phyloP scores from a whole-genome alignment of 1,140 invertebrate species.

The Sipha flava region DNA sequence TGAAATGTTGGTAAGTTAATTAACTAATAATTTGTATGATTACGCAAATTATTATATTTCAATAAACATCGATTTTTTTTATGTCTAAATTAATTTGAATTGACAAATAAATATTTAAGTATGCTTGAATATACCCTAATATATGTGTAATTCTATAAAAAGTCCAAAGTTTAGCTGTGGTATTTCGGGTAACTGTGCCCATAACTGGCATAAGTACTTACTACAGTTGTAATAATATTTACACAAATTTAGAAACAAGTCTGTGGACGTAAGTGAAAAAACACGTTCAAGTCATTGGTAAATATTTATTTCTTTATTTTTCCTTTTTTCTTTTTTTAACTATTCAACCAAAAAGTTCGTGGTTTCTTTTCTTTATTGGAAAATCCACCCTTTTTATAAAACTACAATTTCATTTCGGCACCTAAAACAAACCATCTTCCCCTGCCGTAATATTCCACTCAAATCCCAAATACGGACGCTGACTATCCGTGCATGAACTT shows the following conservation, averaged over 20 bases:
- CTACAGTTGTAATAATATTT: slow-evolving; percentile 2
- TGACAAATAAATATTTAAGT: too few species aligned
- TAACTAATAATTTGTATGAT: too few species aligned
- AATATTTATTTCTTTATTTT: slow-evolving; percentile 19
- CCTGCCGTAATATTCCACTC: background rate
- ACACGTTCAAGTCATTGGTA: slow-evolving; percentile 22
- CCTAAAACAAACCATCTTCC: slow-evolving; percentile 24
- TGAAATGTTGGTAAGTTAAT: too few species aligned
- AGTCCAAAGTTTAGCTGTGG: background rate
- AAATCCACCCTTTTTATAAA: background rate
- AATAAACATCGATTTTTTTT: background rate
- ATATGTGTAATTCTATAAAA: background rate
- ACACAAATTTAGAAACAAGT: slow-evolving; percentile 7
- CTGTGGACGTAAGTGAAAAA: background rate
- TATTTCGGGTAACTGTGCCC: background rate
- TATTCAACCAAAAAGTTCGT: background rate
- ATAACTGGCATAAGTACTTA: background rate
- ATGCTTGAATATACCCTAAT: too few species aligned
- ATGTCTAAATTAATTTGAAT: background rate
- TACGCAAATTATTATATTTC: background rate
- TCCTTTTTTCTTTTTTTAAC: background rate
- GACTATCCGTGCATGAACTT: slow-evolving; percentile 30
- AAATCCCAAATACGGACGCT: slow-evolving; percentile 3
- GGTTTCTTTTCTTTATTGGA: background rate
- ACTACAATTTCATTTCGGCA: slow-evolving; percentile 23